Evolutionary conservation across 2,113 vertebrate genomes (phyloP).

Genomic region (Sinocyclocheilus rhinocerous): DNA sequence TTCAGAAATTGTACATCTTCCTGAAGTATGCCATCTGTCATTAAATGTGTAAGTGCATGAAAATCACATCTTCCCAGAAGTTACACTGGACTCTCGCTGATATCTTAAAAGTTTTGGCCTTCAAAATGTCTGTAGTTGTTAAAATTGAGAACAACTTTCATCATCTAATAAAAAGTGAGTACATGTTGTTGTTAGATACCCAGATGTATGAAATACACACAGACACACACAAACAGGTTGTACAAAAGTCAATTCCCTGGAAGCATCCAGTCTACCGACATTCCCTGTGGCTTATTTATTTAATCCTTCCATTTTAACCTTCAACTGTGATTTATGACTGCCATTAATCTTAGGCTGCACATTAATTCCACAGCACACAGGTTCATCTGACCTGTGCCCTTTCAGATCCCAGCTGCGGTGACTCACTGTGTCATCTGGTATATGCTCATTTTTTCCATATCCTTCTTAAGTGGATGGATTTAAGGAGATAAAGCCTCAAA

Average conservation of each 20-base stretch:
- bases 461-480: slow-evolving; percentile 3
- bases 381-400: slow-evolving; percentile 25
- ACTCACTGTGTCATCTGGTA: slow-evolving; percentile 12
- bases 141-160: not conserved
- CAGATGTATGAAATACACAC: not conserved
- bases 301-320: slow-evolving; percentile 41
- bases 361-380: slow-evolving; percentile 38
- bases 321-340: slow-evolving; percentile 28
- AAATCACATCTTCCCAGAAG: not conserved
- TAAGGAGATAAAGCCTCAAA: slow-evolving; percentile 19
- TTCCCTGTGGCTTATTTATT: slow-evolving; percentile 9
- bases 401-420: slow-evolving; percentile 15
- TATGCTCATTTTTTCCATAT: slow-evolving; percentile 8
- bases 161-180: not conserved
- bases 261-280: not conserved
- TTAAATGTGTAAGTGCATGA: not conserved
- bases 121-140: not conserved
- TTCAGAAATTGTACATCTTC: not conserved
- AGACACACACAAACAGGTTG: not conserved
- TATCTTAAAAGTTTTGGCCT: not conserved
- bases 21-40: slow-evolving; percentile 1
- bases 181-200: not conserved
- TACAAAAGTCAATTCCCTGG: not conserved
- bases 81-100: not conserved
- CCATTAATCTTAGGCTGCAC: slow-evolving; percentile 29